Percentiles rank a stretch among this genome's conserved stretches.
phyloP scores from a whole-genome alignment of 2,113 vertebrate genomes.

The Odocoileus virginianus region DNA sequence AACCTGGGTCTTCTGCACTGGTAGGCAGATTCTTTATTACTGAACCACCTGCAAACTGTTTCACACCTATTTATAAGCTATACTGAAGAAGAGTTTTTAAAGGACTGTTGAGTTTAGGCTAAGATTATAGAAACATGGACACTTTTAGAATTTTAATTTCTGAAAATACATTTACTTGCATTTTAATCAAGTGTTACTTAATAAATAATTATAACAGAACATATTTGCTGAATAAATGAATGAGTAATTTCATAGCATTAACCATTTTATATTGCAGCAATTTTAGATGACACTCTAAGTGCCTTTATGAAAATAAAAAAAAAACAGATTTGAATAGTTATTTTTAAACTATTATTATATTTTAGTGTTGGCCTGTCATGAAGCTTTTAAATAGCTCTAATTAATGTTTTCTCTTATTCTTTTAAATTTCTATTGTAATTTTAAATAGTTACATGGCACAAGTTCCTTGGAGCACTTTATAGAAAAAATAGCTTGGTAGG shows the following conservation, averaged over 20 bases:
- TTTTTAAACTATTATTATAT: neutral
- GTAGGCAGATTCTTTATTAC: neutral
- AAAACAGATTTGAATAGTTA: neutral
- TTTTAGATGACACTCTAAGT: neutral
- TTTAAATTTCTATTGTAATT: conserved; percentile 30
- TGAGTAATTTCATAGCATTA: neutral
- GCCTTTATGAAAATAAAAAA: neutral
- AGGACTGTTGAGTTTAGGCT: neutral
- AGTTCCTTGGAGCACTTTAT: neutral
- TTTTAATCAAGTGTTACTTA: neutral
- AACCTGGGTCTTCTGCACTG: neutral
- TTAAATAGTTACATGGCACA: neutral
- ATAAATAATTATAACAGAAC: neutral
- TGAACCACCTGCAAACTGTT: neutral
- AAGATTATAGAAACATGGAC: neutral
- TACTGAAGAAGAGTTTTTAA: neutral
- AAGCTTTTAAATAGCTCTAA: conserved; percentile 7
- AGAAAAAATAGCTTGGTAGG: neutral
- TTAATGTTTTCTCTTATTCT: conserved; percentile 13
- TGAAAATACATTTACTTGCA: neutral
- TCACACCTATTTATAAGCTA: neutral
- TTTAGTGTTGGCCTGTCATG: neutral
- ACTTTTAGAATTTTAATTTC: neutral
- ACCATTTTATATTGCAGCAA: neutral
- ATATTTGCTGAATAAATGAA: neutral